phyloP scores from a whole-genome alignment of 1,140 invertebrate genomes.

The Euura saliciscinereae region DNA sequence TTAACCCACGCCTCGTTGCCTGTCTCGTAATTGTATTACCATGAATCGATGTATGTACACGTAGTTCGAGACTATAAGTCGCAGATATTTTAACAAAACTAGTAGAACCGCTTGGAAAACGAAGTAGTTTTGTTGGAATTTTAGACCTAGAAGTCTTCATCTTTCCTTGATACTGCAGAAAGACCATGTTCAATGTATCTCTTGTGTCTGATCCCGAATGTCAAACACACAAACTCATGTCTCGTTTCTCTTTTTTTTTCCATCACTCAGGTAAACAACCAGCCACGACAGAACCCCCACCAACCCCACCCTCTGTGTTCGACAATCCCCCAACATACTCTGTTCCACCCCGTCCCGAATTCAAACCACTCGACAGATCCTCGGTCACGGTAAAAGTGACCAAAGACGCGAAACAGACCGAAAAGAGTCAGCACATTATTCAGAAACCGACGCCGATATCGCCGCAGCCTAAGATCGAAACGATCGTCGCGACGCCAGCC shows the following conservation, averaged over 20 bases:
- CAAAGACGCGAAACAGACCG: slow-evolving; percentile 39
- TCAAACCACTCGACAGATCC: slow-evolving; percentile 62
- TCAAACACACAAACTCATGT: background rate
- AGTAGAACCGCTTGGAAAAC: no score
- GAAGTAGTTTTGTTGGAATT: no score
- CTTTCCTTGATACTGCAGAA: no score
- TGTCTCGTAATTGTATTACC: background rate
- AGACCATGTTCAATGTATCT: no score
- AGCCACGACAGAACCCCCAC: slow-evolving; percentile 42
- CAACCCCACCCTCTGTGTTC: slow-evolving; percentile 65
- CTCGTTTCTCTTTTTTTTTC: slow-evolving; percentile 19
- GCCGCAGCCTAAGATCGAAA: slow-evolving; percentile 41
- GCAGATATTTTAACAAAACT: no score
- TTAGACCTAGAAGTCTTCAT: no score
- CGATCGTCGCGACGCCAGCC: slow-evolving; percentile 45
- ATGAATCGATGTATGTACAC: no score
- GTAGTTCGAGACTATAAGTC: no score
- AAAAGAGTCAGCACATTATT: slow-evolving; percentile 44
- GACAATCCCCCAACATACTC: slow-evolving; percentile 58
- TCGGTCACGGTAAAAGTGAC: slow-evolving; percentile 32
- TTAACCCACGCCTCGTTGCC: background rate
- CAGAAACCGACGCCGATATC: slow-evolving; percentile 55
- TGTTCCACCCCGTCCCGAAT: slow-evolving; percentile 61
- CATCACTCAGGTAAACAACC: slow-evolving; percentile 46
- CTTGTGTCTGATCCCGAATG: no score